These are phyloP conservation scores for Hermetia illucens DNA, from an alignment of 1,140 invertebrate species.

Conservation along the genomic window DNA sequence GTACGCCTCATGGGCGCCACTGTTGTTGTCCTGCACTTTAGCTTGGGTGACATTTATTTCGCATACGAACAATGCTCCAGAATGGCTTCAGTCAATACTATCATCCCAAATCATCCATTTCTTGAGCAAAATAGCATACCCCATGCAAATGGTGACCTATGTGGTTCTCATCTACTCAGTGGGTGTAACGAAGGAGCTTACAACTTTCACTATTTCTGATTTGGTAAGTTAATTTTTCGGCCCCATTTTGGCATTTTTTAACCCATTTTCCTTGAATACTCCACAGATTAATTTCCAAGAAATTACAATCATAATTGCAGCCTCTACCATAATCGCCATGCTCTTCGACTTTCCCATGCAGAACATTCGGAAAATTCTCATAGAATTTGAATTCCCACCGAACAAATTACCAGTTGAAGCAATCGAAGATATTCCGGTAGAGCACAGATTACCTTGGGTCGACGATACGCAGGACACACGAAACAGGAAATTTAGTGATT, in stretches of 20 bases:
- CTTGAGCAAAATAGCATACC: conserved; percentile 15
- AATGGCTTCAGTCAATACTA: neutral
- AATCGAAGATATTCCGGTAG: neutral
- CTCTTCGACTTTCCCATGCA: neutral
- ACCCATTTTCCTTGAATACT: neutral
- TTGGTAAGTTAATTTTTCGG: too few relatives aligned
- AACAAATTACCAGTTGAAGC: neutral
- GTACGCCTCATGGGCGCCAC: conserved; percentile 46
- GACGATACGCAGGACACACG: too few relatives aligned
- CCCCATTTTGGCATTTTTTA: too few relatives aligned
- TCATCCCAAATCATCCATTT: conserved; percentile 3
- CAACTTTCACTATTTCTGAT: conserved; percentile 13
- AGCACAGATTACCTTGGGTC: too few relatives aligned
- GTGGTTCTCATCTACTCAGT: conserved; percentile 17
- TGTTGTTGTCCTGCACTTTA: conserved; percentile 42
- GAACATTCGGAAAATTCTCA: neutral
- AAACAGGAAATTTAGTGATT: too few relatives aligned
- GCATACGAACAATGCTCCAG: conserved; percentile 41
- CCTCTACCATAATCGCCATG: conserved; percentile 1
- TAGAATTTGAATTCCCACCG: neutral
- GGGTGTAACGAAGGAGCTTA: conserved; percentile 13
- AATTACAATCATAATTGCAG: conserved; percentile 17
- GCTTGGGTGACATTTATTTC: conserved; percentile 51
- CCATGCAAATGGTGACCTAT: conserved; percentile 16
- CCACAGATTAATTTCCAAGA: conserved; percentile 31